Evolutionary conservation across 2,888 invertebrate species (phyloP), one percentile per base, ranked within the genome.

Genomic region (Himalopsyche japonica): DNA sequence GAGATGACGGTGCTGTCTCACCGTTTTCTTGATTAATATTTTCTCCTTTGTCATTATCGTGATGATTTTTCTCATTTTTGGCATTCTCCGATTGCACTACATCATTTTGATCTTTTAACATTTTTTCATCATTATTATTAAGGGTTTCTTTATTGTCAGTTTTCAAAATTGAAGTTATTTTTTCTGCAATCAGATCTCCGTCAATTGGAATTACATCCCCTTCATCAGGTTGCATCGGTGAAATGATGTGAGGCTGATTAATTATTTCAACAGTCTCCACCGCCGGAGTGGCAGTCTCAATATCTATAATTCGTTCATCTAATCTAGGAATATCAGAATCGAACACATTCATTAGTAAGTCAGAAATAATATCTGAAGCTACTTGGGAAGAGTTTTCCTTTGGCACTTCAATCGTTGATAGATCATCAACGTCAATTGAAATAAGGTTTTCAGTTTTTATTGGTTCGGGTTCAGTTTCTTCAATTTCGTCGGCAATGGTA

Each of bases 121-220:
- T 57, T 88, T 88, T 79, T 87, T 64, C 37, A 43, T 84, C 86
- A 81, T 86, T 86, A 32, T 85, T 83, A 48, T 86, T 87, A 12
- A 81, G 47, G 8, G 70, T 77, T 81, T 86, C 84, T 64, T 83
- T 87, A 70, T 86, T 84, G 20, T 86, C 86, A 18, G 85, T 49
- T 82, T 90, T 90, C 18, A 90, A 90, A 82, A 88, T 88, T 57
- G 90, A 88, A 88, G 90, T 90, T 86, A 91, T 91, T 88, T 85
- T 85, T 24, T 87, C 87, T 18, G 84, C 82, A 30, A 91, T 89
- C 87, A 90, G 91, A 88, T 92, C 92, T 57, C 91, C 91, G 86
- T 92, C 92, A 24, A 92, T 87, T 49, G 92, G 92, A 84, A 92
- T 87, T 1, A 92, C 91, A 82, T 92, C 91, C 48, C 91, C 91